phyloP scores from a whole-genome alignment of 1,140 invertebrate genomes.

The Aphidius ervi region DNA sequence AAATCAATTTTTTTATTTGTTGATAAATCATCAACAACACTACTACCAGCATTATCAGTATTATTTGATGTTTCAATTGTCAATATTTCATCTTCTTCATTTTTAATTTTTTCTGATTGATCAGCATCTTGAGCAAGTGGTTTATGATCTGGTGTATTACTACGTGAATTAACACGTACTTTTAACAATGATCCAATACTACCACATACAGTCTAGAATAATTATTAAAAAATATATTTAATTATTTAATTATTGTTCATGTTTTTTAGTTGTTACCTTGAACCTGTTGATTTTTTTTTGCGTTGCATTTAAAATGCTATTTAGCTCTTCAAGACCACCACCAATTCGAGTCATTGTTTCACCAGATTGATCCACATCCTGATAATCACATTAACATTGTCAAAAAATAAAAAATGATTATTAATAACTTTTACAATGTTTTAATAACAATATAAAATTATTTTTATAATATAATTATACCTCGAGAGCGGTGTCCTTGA shows the following conservation, averaged over 20 bases:
- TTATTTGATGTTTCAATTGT: slow-evolving; percentile 32
- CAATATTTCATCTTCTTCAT: slow-evolving; percentile 34
- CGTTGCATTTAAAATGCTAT: slow-evolving; percentile 72
- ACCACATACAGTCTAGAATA: slow-evolving; percentile 60
- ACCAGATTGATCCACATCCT: slow-evolving; percentile 66
- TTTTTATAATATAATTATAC: slow-evolving; percentile 28
- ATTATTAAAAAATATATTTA: slow-evolving; percentile 13
- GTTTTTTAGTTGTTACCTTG: slow-evolving; percentile 59
- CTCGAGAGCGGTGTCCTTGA: slow-evolving; percentile 32
- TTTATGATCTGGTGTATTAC: slow-evolving; percentile 41
- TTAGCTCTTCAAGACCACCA: slow-evolving; percentile 78
- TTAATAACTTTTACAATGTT: background rate
- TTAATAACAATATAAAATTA: background rate
- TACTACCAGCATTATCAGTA: slow-evolving; percentile 32
- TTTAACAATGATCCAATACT: slow-evolving; percentile 62
- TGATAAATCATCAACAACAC: slow-evolving; percentile 24
- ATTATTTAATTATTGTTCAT: slow-evolving; percentile 14
- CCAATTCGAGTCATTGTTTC: slow-evolving; percentile 68
- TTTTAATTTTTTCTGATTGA: slow-evolving; percentile 1
- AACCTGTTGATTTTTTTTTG: slow-evolving; percentile 85
- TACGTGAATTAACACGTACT: slow-evolving; percentile 50
- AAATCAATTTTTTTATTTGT: slow-evolving; percentile 49
- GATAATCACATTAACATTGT: slow-evolving; percentile 49
- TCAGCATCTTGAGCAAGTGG: slow-evolving; percentile 20
- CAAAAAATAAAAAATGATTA: background rate